These are phyloP conservation scores for Baronia brevicornis DNA, from an alignment of 2,888 invertebrate genomes.

Conservation along the genomic window DNA sequence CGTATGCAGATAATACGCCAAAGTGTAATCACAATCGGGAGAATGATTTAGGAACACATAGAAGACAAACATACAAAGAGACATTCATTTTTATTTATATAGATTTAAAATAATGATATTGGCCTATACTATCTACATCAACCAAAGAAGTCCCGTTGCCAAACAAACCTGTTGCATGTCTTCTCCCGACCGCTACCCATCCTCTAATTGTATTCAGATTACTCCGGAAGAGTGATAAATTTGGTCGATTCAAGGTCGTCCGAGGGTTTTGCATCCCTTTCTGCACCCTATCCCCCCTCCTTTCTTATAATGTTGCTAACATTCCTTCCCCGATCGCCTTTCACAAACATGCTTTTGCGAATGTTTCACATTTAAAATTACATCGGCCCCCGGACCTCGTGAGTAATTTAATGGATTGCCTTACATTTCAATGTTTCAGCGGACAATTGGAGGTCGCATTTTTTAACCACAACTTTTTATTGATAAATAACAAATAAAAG, in stretches of 20 bases:
- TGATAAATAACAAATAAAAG: too few species aligned
- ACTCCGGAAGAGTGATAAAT: slow-evolving; percentile 70
- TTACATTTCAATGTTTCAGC: background rate
- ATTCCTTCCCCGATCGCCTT: slow-evolving; percentile 45
- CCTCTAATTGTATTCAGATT: slow-evolving; percentile 71
- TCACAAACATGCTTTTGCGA: slow-evolving; percentile 4
- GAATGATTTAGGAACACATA: too few species aligned
- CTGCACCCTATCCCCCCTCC: slow-evolving; percentile 68
- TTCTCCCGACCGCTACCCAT: slow-evolving; percentile 47
- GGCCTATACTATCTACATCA: too few species aligned
- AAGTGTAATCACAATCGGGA: too few species aligned
- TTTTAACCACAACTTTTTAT: too few species aligned
- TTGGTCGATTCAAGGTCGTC: slow-evolving; percentile 67
- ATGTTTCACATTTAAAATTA: slow-evolving; percentile 12
- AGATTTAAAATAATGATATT: too few species aligned
- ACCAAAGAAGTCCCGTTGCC: slow-evolving; percentile 10
- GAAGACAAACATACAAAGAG: too few species aligned
- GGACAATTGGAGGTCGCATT: too few species aligned
- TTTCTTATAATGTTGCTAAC: slow-evolving; percentile 58
- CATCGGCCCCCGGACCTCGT: slow-evolving; percentile 8
- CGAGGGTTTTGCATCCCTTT: slow-evolving; percentile 70
- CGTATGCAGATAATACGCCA: too few species aligned
- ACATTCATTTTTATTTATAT: too few species aligned
- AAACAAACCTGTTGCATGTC: slow-evolving; percentile 50
- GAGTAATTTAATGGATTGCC: slow-evolving; percentile 1